Percentiles rank a stretch among this genome's conserved stretches.
phyloP scores from a whole-genome alignment of 2,797 vertebrate genomes.

The Microchirus variegatus region DNA sequence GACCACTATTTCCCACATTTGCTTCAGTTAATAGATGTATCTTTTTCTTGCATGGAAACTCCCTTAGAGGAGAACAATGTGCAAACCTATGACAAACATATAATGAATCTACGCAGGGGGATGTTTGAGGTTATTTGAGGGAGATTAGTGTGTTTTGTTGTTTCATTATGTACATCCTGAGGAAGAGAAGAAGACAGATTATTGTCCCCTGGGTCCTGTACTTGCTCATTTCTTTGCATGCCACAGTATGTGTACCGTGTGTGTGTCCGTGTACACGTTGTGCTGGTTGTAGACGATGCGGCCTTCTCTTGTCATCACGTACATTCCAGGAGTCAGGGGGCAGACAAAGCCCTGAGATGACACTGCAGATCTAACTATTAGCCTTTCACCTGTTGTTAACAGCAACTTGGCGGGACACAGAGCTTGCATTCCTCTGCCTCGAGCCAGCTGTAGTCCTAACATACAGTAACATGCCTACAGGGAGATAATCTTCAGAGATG shows the following conservation, averaged over 20 bases:
- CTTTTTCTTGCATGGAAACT: slow-evolving; percentile 61
- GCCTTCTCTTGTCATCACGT: slow-evolving; percentile 92
- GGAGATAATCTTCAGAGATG: slow-evolving; percentile 65
- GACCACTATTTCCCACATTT: slow-evolving; percentile 35
- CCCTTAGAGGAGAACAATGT: slow-evolving; percentile 65
- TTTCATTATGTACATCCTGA: slow-evolving; percentile 42
- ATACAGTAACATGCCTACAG: slow-evolving; percentile 64
- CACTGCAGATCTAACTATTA: slow-evolving; percentile 93
- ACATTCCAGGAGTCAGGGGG: slow-evolving; percentile 94
- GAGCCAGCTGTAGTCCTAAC: slow-evolving; percentile 78
- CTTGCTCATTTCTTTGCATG: slow-evolving; percentile 46
- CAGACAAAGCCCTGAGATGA: slow-evolving; percentile 90
- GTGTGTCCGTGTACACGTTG: slow-evolving; percentile 33
- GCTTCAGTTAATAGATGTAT: slow-evolving; percentile 52
- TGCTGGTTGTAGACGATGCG: slow-evolving; percentile 49
- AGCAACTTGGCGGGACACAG: slow-evolving; percentile 91
- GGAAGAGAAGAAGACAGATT: slow-evolving; percentile 52
- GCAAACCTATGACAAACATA: slow-evolving; percentile 39
- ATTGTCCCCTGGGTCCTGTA: slow-evolving; percentile 45
- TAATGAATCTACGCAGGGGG: slow-evolving; percentile 58
- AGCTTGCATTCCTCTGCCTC: slow-evolving; percentile 87
- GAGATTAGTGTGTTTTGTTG: slow-evolving; percentile 48
- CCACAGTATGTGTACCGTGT: slow-evolving; percentile 22
- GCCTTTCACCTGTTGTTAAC: slow-evolving; percentile 93
- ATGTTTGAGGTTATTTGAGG: slow-evolving; percentile 56